Evolutionary conservation across 2,113 vertebrate genomes (phyloP), one percentile per base, ranked within the genome.

Genomic region (Hucho hucho): DNA sequence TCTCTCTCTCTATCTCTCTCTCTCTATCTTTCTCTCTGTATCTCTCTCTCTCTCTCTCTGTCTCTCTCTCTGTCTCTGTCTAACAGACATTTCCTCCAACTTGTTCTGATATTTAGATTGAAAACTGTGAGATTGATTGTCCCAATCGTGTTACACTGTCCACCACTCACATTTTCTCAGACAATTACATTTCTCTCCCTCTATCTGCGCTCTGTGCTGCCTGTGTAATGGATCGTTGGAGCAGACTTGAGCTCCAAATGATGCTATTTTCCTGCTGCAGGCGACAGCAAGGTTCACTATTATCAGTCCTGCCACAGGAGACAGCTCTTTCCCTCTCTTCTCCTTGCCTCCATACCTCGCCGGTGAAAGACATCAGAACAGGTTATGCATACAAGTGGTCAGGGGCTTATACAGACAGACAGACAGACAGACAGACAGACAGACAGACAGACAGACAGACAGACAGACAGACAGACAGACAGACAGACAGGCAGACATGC

Each of bases 291-390:
- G 14, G 26, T 66, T 22, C 28, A 4, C 14, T 16, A 66, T 66
- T 66, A 66, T 66, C 64, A 66, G 64, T 66, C 28, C 13, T 7
- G 28, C 64, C 64, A 29, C 26, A 29, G 64, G 12, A 65, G 70
- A 72, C 56, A 24, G 56, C 4, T 53, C 46, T 3, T 56, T 16
- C 16, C 56, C 56, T n/a, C 56, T n/a, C 56, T n/a, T 4, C 58
- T n/a, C 58, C 18, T n/a, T n/a, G 1, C 16, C 16, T 24, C 6
- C 12, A 12, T 6, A 0, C 5, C 26, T 67, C 64, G 20, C 25
- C 9, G 4, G 64, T 67, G 64, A 67, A 37, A 37, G 4, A 67
- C 28, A 67, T 67, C 64, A 67, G 64, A 14, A 4, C 11, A 46
- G n/a, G 72, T 73, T 43, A 20, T n/a, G 24, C 37, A 12, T 12